phyloP scores from a whole-genome alignment of 2,888 invertebrate species.

The Oscheius onirici region DNA sequence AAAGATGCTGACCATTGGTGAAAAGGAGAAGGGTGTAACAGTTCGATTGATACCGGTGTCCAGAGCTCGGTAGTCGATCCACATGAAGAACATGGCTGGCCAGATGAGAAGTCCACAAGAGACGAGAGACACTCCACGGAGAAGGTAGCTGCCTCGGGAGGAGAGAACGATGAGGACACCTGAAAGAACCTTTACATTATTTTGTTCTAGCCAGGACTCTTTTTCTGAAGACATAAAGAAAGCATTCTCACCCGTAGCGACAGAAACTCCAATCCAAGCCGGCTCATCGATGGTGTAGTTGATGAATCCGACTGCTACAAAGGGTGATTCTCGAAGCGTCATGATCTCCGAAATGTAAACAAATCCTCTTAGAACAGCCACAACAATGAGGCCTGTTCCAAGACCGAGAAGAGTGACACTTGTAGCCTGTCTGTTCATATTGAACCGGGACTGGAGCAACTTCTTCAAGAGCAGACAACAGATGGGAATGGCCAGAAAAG shows the following conservation, averaged over 20 bases:
- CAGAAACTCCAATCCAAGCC: slow-evolving; percentile 18
- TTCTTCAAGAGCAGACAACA: neutral
- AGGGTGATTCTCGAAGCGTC: neutral
- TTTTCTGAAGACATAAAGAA: neutral
- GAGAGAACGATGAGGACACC: slow-evolving; percentile 22
- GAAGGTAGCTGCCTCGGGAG: slow-evolving; percentile 18
- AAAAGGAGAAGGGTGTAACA: neutral
- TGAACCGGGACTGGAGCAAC: slow-evolving; percentile 9
- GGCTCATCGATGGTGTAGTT: slow-evolving; percentile 33
- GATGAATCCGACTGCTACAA: slow-evolving; percentile 1
- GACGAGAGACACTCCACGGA: slow-evolving; percentile 24
- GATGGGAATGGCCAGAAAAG: slow-evolving; percentile 16
- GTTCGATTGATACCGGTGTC: neutral
- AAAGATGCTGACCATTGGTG: neutral
- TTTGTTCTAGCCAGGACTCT: neutral
- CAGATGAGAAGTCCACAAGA: slow-evolving; percentile 24
- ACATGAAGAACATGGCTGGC: slow-evolving; percentile 36
- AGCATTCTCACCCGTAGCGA: slow-evolving; percentile 13
- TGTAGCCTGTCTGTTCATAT: neutral
- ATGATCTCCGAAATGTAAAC: slow-evolving; percentile 5
- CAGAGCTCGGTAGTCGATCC: slow-evolving; percentile 27
- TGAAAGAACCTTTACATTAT: neutral
- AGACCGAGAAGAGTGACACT: slow-evolving; percentile 18
- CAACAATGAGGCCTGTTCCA: slow-evolving; percentile 23
- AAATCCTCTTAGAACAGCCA: slow-evolving; percentile 4